Conservation (phyloP, 2,797 vertebrate genomes). For the Luscinia luscinia region DNA sequence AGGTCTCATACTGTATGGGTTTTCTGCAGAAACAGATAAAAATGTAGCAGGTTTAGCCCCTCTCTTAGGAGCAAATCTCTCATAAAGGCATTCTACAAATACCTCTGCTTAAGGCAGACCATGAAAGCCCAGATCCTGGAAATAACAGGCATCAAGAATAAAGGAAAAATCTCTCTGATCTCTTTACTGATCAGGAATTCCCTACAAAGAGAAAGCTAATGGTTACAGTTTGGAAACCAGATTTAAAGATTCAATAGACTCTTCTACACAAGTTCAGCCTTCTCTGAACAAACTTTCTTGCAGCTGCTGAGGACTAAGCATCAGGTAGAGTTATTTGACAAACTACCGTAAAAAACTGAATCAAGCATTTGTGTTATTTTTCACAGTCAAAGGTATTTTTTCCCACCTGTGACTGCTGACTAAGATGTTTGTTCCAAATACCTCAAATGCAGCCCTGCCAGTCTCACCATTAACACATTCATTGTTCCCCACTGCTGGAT, state of each 20-base stretch:
- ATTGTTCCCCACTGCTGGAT: constrained; percentile 2
- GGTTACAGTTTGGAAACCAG: neutral
- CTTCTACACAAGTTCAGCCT: neutral
- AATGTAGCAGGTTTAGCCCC: neutral
- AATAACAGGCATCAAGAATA: neutral
- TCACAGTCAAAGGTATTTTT: constrained; percentile 31
- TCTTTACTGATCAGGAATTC: neutral
- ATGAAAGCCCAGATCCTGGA: neutral
- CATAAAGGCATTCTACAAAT: neutral
- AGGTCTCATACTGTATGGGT: neutral
- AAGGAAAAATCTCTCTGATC: neutral
- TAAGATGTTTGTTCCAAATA: constrained; percentile 26
- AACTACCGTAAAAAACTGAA: neutral
- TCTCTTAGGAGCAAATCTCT: neutral
- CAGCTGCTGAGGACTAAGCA: neutral
- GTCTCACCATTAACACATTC: constrained; percentile 32
- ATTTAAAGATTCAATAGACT: neutral
- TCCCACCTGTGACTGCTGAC: constrained; percentile 31
- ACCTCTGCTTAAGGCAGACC: neutral
- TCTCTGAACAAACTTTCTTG: neutral
- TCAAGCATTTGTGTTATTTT: neutral
- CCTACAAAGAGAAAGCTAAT: neutral
- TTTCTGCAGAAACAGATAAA: neutral
- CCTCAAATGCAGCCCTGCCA: constrained; percentile 2
- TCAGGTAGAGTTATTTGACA: neutral